Conservation (phyloP, 2,113 vertebrate species). For the Sander lucioperca region DNA sequence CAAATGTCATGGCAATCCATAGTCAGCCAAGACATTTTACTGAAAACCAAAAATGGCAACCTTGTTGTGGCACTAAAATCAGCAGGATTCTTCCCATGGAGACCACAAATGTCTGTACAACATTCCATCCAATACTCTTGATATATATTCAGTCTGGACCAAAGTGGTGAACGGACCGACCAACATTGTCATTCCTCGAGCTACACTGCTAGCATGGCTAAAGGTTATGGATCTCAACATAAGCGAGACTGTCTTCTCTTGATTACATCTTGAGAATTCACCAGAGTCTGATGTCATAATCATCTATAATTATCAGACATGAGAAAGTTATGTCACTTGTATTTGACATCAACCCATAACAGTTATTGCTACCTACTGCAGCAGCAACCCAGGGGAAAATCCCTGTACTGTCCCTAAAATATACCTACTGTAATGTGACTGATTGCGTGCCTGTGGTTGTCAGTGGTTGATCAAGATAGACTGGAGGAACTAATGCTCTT, state of each 20-base stretch:
- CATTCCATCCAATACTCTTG: not conserved
- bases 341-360: not conserved
- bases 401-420: constrained; percentile 45
- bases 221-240: not conserved
- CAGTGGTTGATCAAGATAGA: not conserved
- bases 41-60: too few species aligned
- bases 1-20: too few species aligned
- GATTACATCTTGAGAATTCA: not conserved
- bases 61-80: too few species aligned
- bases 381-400: constrained; percentile 36
- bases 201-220: not conserved
- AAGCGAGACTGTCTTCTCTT: not conserved
- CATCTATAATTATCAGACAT: not conserved
- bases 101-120: not conserved
- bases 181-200: not conserved
- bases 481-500: not conserved
- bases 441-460: not conserved
- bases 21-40: too few species aligned
- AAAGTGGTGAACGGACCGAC: not conserved
- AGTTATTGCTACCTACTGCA: not conserved
- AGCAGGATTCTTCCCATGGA: too few species aligned
- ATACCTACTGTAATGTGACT: not conserved
- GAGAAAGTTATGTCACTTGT: not conserved
- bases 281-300: not conserved
- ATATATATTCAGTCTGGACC: not conserved